Conservation (phyloP, 2,113 vertebrate genomes). For the Lepisosteus osseus region DNA sequence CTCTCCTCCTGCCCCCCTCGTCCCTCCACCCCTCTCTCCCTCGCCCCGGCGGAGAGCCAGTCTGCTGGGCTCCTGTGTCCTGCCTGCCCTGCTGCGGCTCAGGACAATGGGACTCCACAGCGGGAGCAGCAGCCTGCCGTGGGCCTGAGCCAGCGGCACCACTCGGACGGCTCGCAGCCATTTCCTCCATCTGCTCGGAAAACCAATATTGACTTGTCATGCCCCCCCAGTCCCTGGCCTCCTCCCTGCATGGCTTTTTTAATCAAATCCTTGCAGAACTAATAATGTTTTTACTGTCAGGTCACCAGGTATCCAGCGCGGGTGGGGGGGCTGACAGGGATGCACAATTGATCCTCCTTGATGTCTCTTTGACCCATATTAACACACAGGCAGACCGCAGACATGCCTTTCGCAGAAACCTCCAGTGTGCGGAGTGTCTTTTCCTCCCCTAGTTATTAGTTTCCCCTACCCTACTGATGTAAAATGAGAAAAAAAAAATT, state of each 20-base stretch:
- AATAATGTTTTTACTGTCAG: slow-evolving; percentile 46
- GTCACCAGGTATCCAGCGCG: slow-evolving; percentile 40
- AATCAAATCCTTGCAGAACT: slow-evolving; percentile 43
- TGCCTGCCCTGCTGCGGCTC: slow-evolving; percentile 27
- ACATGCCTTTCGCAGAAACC: too few species aligned
- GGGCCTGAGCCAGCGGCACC: slow-evolving; percentile 41
- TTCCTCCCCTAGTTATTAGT: too few species aligned
- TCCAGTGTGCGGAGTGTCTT: too few species aligned
- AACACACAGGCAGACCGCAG: too few species aligned
- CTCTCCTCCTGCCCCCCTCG: too few species aligned
- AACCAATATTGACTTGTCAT: slow-evolving; percentile 6
- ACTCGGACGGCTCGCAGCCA: slow-evolving; percentile 4
- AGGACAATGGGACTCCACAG: slow-evolving; percentile 34
- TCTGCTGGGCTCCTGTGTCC: slow-evolving; percentile 44
- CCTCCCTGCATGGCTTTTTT: slow-evolving; percentile 15
- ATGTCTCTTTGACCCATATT: too few species aligned
- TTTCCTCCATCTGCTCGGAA: slow-evolving; percentile 17
- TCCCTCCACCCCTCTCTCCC: not conserved
- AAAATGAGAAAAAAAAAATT: too few species aligned
- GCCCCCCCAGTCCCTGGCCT: slow-evolving; percentile 36
- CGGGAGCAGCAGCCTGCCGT: slow-evolving; percentile 20
- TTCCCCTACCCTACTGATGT: too few species aligned
- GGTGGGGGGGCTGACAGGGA: not conserved
- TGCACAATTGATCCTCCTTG: too few species aligned
- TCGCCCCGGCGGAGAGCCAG: slow-evolving; percentile 28